Evolutionary conservation across 2,888 invertebrate species (phyloP).

Genomic region (Stenolophus ochropezus): DNA sequence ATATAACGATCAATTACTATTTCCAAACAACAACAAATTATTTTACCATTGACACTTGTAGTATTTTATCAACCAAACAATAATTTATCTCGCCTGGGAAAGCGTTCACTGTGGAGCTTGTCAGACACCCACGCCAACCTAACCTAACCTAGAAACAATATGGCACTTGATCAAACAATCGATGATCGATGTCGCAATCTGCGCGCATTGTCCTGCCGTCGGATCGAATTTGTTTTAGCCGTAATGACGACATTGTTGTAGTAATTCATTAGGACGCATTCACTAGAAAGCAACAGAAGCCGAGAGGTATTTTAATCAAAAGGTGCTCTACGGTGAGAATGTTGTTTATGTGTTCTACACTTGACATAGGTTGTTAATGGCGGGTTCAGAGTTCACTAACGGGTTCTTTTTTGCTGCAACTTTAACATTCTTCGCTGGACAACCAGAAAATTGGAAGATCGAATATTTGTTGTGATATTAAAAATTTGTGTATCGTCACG

Average conservation of each 20-base stretch:
- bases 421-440: neutral
- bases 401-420: slow-evolving; percentile 15
- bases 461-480: neutral
- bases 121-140: slow-evolving; percentile 20
- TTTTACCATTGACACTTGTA: slow-evolving; percentile 44
- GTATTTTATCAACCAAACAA: slow-evolving; percentile 40
- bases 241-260: slow-evolving; percentile 27
- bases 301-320: slow-evolving; percentile 10
- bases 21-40: slow-evolving; percentile 38
- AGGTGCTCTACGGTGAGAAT: neutral
- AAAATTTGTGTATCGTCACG: no score
- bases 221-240: slow-evolving; percentile 28
- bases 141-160: slow-evolving; percentile 20
- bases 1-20: slow-evolving; percentile 35
- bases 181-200: slow-evolving; percentile 37
- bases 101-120: slow-evolving; percentile 35
- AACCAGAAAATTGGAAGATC: neutral
- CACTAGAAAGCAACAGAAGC: neutral
- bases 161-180: slow-evolving; percentile 41
- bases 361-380: slow-evolving; percentile 18
- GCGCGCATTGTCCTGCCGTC: slow-evolving; percentile 1
- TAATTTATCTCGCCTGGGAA: slow-evolving; percentile 47
- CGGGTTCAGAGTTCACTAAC: neutral
- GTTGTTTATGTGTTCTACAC: neutral
- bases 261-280: slow-evolving; percentile 29